Evolutionary conservation across 2,113 vertebrate species (phyloP), one percentile per base, ranked within the genome.

Genomic region (Burhinus oedicnemus): DNA sequence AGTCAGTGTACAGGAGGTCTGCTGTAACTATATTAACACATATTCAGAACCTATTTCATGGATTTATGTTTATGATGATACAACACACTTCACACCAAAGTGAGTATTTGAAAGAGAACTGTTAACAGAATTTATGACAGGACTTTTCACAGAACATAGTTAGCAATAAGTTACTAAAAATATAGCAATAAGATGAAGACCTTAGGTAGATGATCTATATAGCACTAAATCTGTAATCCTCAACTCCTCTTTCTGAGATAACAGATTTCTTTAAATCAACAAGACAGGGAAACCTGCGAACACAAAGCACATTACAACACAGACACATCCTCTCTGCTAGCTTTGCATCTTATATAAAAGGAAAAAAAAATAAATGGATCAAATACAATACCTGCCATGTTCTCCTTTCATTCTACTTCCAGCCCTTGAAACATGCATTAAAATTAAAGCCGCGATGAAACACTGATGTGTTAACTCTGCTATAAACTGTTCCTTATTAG

Each of bases 401-500:
- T 70, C 47, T 80, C 36, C 5, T 40, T 74, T 92, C 40, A n/a
- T 87, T 91, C 61, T 91, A 82, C 36, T 75, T 95, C 36, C 27
- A 82, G 44, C 19, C 32, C 49, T 90, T 49, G 47, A 93, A 95
- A 54, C 14, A 69, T 22, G 58, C 34, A 54, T 60, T 64, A 83
- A 83, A 80, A 76, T 72, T 74, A 83, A 95, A 94, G 45, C 34
- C 17, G 47, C 62, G 47, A 69, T 95, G 49, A 94, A 95, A 91
- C 36, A 80, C 5, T 90, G 36, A 75, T 83, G 34, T 92, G 75
- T 84, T 93, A 95, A 87, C 27, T 76, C 25, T 38, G 19, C 51
- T 86, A 62, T 89, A 96, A 96, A 95, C n/a, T 87, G 44, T 78
- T 95, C 47, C 69, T 87, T 91, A 80, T 88, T 93, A 94, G 58